A percentile compares a stretch with the other conserved stretches of the same genome.
Conservation (phyloP, 2,113 vertebrate species). For the Synchiropus splendidus region DNA sequence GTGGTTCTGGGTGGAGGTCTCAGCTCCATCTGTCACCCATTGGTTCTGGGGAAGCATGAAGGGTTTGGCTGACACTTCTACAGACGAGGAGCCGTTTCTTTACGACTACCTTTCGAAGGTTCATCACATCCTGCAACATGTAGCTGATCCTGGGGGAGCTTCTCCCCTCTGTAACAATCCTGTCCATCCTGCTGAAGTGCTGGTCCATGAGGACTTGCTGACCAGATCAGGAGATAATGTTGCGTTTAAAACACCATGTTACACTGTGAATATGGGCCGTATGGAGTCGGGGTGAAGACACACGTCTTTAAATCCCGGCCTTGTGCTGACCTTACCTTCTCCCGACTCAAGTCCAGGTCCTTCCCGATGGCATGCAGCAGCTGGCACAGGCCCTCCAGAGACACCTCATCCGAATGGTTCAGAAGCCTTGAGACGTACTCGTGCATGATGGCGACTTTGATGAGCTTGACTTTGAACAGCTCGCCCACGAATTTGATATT, state of each 20-base stretch:
- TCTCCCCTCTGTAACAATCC: slow-evolving; percentile 94
- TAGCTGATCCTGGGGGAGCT: slow-evolving; percentile 94
- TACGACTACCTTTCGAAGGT: slow-evolving; percentile 79
- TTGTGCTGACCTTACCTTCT: too few species aligned
- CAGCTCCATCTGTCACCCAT: slow-evolving; percentile 94
- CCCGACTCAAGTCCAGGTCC: slow-evolving; percentile 94
- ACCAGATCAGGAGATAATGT: background rate
- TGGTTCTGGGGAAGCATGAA: slow-evolving; percentile 64
- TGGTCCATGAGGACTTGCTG: slow-evolving; percentile 94
- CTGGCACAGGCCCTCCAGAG: slow-evolving; percentile 92
- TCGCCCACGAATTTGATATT: slow-evolving; percentile 98
- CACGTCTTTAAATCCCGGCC: too few species aligned
- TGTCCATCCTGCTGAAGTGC: slow-evolving; percentile 96
- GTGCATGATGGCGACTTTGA: slow-evolving; percentile 97
- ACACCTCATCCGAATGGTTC: slow-evolving; percentile 95
- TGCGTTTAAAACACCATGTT: too few species aligned
- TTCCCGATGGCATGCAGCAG: slow-evolving; percentile 97
- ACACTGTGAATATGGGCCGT: too few species aligned
- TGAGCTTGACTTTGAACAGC: slow-evolving; percentile 97
- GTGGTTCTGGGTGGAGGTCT: slow-evolving; percentile 94
- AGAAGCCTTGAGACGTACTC: slow-evolving; percentile 96
- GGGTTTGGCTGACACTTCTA: too few species aligned
- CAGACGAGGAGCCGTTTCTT: too few species aligned
- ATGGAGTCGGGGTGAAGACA: too few species aligned
- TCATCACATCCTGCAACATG: slow-evolving; percentile 92